phyloP scores from a whole-genome alignment of 2,888 invertebrate species.

The Auanema sp. region DNA sequence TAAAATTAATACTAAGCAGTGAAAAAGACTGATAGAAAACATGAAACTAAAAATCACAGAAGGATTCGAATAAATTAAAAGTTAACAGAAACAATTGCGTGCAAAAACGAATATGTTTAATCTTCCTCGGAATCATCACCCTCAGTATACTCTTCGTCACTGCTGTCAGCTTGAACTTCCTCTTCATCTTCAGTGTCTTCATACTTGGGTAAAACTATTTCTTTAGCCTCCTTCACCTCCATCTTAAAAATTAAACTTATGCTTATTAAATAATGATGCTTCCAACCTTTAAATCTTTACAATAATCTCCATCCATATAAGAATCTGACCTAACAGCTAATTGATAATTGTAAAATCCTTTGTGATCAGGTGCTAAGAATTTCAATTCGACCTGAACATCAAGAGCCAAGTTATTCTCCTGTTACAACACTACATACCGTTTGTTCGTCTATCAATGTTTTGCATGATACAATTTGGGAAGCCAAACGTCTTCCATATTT shows the following conservation, averaged over 20 bases:
- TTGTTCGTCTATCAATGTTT: slow-evolving; percentile 84
- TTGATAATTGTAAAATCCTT: slow-evolving; percentile 77
- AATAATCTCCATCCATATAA: slow-evolving; percentile 93
- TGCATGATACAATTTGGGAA: slow-evolving; percentile 89
- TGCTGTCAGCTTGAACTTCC: slow-evolving; percentile 37
- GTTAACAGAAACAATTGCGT: too few species aligned
- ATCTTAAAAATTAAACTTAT: slow-evolving; percentile 69
- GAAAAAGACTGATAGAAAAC: too few species aligned
- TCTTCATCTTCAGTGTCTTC: slow-evolving; percentile 66
- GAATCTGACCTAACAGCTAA: slow-evolving; percentile 93
- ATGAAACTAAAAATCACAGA: too few species aligned
- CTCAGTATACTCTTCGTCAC: slow-evolving; percentile 48
- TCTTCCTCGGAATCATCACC: slow-evolving; percentile 33
- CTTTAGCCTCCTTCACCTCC: slow-evolving; percentile 89
- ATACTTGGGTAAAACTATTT: slow-evolving; percentile 67
- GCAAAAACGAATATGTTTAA: too few species aligned
- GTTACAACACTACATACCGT: slow-evolving; percentile 39
- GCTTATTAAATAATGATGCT: neutral
- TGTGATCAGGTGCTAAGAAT: slow-evolving; percentile 92
- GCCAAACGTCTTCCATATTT: slow-evolving; percentile 77
- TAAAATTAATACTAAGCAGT: too few species aligned
- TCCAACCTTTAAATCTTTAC: slow-evolving; percentile 81
- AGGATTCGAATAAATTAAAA: too few species aligned
- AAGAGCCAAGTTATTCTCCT: neutral
- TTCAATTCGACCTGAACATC: slow-evolving; percentile 75